Conservation (phyloP, 2,888 invertebrate species). For the Thysanoteuthis rhombus region DNA sequence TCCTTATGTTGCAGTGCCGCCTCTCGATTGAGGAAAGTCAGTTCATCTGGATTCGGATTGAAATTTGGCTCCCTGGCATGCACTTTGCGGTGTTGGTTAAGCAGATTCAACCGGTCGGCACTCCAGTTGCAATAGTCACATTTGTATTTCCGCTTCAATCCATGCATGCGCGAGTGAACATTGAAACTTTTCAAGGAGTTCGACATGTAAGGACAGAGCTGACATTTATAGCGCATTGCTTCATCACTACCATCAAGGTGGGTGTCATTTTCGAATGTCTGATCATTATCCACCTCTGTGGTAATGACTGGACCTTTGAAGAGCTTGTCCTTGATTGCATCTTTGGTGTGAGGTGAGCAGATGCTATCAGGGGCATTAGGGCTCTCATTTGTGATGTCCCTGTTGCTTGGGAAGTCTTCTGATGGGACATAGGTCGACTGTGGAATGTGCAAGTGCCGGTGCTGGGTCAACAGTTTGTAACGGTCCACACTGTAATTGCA, state of each 20-base stretch:
- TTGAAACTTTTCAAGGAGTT: constrained; percentile 53
- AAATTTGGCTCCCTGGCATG: constrained; percentile 50
- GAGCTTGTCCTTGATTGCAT: neutral
- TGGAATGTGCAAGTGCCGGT: constrained; percentile 50
- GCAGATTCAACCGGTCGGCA: constrained; percentile 53
- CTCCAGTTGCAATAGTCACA: constrained; percentile 65
- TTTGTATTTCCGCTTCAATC: constrained; percentile 51
- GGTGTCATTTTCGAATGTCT: neutral
- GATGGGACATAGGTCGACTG: constrained; percentile 47
- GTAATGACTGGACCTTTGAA: neutral
- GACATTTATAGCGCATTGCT: constrained; percentile 48
- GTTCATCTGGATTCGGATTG: constrained; percentile 47
- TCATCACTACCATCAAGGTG: constrained; percentile 38
- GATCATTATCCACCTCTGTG: constrained; percentile 30
- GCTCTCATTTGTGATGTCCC: constrained; percentile 32
- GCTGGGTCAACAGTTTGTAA: constrained; percentile 46
- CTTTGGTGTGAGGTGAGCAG: neutral
- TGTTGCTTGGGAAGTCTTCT: constrained; percentile 43
- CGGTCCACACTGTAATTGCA: constrained; percentile 52
- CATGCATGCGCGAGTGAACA: constrained; percentile 59
- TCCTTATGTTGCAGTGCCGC: constrained; percentile 47
- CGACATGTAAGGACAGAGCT: constrained; percentile 54
- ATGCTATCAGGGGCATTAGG: constrained; percentile 23
- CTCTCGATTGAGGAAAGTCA: constrained; percentile 54
- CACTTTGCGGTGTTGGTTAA: constrained; percentile 59